Percentiles rank a stretch among this genome's conserved stretches.
Evolutionary conservation across 1,140 invertebrate species (phyloP).

Genomic region (Ceratina japonica): DNA sequence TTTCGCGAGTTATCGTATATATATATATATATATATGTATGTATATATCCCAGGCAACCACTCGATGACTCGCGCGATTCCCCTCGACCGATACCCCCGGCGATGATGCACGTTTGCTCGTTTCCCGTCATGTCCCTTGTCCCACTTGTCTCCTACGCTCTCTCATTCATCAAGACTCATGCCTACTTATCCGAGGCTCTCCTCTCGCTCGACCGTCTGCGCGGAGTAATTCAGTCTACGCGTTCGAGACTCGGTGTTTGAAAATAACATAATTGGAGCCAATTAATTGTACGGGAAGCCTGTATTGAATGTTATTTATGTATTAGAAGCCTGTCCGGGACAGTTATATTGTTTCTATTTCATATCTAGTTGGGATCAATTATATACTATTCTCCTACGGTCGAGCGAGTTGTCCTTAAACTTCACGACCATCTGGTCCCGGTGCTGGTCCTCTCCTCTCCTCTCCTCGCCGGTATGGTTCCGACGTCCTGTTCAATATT

Average conservation of each 20-base stretch:
- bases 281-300: no score
- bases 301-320: no score
- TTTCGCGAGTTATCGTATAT: constrained; percentile 37
- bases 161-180: no score
- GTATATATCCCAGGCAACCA: not conserved
- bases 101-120: not conserved
- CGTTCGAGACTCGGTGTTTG: no score
- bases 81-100: not conserved
- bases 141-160: not conserved
- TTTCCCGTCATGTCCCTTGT: not conserved
- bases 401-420: not conserved
- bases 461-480: not conserved
- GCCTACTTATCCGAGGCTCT: no score
- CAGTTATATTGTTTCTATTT: not conserved
- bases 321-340: not conserved
- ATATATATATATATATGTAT: no score
- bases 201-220: no score
- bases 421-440: not conserved
- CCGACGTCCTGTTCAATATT: constrained; percentile 11
- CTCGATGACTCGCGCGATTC: constrained; percentile 26
- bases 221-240: no score
- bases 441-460: no score
- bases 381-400: not conserved
- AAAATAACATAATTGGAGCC: no score
- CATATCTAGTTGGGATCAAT: not conserved